Conservation (phyloP, 2,797 vertebrate species). For the Diceros bicornis region DNA sequence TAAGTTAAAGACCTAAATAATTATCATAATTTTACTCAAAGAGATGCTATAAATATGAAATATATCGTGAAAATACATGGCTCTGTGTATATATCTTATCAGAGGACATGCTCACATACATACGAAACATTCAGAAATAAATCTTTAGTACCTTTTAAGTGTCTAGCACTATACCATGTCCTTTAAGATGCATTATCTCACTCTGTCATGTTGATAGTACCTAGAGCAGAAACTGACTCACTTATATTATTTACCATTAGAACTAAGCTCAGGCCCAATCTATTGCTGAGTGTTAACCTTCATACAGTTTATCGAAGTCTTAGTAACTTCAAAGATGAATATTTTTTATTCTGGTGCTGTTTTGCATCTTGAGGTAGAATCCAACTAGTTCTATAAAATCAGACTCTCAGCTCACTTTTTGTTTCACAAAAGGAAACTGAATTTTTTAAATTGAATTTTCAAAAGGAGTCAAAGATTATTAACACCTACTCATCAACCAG, state of each 20-base stretch:
- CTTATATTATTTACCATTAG: slow-evolving; percentile 20
- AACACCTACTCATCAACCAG: neutral
- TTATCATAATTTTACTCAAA: neutral
- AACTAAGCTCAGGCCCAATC: neutral
- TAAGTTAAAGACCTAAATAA: slow-evolving; percentile 9
- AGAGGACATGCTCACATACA: neutral
- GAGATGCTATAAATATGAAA: neutral
- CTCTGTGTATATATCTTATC: neutral
- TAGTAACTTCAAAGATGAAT: neutral
- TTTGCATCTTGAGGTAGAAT: neutral
- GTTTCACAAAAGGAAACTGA: neutral
- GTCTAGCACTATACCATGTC: neutral
- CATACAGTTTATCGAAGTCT: neutral
- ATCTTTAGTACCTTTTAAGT: neutral
- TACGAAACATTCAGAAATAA: neutral
- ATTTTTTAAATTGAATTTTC: slow-evolving; percentile 1
- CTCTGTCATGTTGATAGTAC: neutral
- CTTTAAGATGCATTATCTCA: neutral
- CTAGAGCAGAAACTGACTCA: neutral
- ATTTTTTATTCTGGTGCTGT: neutral
- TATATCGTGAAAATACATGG: neutral
- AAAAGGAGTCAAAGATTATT: neutral
- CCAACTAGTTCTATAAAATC: neutral
- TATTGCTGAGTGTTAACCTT: neutral
- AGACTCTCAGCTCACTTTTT: neutral